Percentiles rank a stretch among this genome's conserved stretches.
phyloP scores from a whole-genome alignment of 1,140 invertebrate species.

The Leguminivora glycinivorella region DNA sequence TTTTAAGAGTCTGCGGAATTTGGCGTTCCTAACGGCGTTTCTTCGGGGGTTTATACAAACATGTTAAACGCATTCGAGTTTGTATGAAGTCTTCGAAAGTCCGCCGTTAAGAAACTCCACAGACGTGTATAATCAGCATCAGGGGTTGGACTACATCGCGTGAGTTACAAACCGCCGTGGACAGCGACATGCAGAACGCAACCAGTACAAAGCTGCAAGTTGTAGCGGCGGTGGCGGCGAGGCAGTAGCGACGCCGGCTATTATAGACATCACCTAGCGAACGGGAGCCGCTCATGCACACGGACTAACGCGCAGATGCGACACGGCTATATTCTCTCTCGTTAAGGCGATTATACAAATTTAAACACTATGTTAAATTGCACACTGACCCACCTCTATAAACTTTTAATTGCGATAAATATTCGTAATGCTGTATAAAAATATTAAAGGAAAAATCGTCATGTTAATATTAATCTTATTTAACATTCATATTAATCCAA shows the following conservation, averaged over 20 bases:
- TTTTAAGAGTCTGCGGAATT: no score
- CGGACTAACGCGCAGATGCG: conserved; percentile 60
- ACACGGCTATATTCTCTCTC: conserved; percentile 77
- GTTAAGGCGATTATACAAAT: conserved; percentile 76
- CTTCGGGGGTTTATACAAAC: no score
- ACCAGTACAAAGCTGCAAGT: not conserved
- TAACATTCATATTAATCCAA: conserved; percentile 74
- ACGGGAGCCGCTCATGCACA: conserved; percentile 1
- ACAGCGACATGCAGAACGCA: not conserved
- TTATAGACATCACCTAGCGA: not conserved
- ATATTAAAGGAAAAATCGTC: conserved; percentile 77
- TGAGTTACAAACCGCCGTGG: not conserved
- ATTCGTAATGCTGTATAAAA: conserved; percentile 78
- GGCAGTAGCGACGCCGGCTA: not conserved
- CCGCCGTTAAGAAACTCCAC: not conserved
- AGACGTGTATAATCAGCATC: not conserved
- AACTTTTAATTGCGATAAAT: conserved; percentile 78
- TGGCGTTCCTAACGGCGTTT: no score
- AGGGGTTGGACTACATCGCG: not conserved
- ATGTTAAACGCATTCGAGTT: no score
- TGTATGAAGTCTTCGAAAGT: no score
- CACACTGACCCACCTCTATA: conserved; percentile 77
- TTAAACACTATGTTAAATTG: conserved; percentile 72
- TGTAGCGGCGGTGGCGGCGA: not conserved
- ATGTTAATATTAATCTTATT: conserved; percentile 70